Evolutionary conservation across 2,797 vertebrate species (phyloP).

Genomic region (Psittacula echo): DNA sequence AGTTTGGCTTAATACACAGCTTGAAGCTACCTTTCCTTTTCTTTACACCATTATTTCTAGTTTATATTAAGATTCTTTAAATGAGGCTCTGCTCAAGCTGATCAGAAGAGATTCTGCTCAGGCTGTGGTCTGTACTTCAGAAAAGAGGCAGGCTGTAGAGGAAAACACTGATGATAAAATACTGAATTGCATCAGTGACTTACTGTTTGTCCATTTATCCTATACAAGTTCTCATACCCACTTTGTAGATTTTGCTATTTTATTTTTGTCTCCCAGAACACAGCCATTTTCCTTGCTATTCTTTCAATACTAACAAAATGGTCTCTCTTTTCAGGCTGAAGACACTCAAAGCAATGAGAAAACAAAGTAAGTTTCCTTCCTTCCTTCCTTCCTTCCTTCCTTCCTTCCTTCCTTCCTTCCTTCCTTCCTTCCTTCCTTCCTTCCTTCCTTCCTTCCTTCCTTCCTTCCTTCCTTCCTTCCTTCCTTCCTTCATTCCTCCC

Average conservation of each 20-base stretch:
- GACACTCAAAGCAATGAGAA: neutral
- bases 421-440: neutral
- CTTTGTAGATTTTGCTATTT: neutral
- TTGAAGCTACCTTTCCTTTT: neutral
- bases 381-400: neutral
- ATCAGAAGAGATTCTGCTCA: neutral
- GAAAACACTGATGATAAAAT: neutral
- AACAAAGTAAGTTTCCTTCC: neutral
- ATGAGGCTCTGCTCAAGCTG: neutral
- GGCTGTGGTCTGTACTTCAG: neutral
- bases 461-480: no score
- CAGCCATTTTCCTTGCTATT: neutral
- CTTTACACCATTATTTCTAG: neutral
- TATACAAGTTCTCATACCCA: neutral
- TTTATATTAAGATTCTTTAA: conserved; percentile 18
- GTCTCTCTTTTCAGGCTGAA: neutral
- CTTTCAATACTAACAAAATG: neutral
- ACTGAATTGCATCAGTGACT: neutral
- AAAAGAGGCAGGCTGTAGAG: neutral
- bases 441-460: neutral
- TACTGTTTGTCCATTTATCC: neutral
- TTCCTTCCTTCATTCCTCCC: no score
- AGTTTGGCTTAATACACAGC: neutral
- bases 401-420: neutral
- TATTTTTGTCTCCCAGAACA: neutral